A percentile compares a stretch with the other conserved stretches of the same genome.
phyloP scores from a whole-genome alignment of 2,113 vertebrate species.

The Cervus canadensis region DNA sequence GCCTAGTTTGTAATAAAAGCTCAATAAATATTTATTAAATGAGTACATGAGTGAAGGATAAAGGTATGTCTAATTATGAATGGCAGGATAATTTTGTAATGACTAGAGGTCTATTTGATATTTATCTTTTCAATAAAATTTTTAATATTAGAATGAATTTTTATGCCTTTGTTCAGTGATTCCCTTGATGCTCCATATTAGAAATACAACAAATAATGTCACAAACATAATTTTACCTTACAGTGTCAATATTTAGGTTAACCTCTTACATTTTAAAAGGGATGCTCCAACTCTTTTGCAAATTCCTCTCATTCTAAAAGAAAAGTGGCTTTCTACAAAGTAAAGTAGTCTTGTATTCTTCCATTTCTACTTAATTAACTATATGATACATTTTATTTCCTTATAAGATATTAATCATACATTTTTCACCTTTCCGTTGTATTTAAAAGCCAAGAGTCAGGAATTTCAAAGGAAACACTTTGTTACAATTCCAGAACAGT shows the following conservation, averaged over 20 bases:
- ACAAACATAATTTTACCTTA: background rate
- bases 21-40: constrained; percentile 2
- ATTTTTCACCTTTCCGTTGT: constrained; percentile 67
- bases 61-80: background rate
- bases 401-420: constrained; percentile 64
- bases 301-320: background rate
- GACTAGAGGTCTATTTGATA: background rate
- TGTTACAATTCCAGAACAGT: constrained; percentile 71
- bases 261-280: background rate
- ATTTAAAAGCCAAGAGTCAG: constrained; percentile 72
- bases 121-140: constrained; percentile 1
- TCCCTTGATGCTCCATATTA: background rate
- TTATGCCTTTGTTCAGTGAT: background rate
- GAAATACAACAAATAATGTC: background rate
- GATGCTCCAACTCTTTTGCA: background rate
- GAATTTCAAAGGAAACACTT: constrained; percentile 74
- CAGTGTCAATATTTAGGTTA: background rate
- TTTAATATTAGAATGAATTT: background rate
- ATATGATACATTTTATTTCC: constrained; percentile 56
- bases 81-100: background rate
- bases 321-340: background rate
- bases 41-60: background rate
- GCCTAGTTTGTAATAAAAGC: background rate
- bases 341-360: background rate
- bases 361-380: background rate